Evolutionary conservation across 1,140 invertebrate species (phyloP).

Genomic region (Saxidomus purpurata): DNA sequence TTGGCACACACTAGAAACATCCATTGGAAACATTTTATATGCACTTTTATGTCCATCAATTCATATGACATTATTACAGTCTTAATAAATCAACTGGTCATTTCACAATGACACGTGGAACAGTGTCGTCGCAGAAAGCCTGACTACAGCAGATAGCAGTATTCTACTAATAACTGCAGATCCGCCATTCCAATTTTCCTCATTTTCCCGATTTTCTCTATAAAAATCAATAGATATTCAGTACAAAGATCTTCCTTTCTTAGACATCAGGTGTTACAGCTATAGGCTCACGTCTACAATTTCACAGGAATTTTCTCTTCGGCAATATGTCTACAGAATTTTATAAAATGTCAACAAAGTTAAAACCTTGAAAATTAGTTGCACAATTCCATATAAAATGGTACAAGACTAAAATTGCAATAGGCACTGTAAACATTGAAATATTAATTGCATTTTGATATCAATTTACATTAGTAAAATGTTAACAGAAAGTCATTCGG

Average conservation of each 20-base stretch:
- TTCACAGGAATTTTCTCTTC: constrained; percentile 16
- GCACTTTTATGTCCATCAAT: constrained; percentile 7
- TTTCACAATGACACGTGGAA: not conserved
- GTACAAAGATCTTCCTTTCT: not conserved
- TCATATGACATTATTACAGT: not conserved
- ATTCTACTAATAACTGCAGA: not conserved
- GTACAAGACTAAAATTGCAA: too few species aligned
- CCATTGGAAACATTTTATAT: constrained; percentile 36
- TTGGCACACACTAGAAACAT: not conserved
- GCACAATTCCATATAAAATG: not conserved
- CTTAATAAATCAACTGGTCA: constrained; percentile 13
- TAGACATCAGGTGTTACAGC: constrained; percentile 41
- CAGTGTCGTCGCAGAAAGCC: not conserved
- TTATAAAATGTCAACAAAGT: not conserved
- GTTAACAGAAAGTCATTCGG: too few species aligned
- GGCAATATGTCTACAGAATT: not conserved
- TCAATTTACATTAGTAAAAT: too few species aligned
- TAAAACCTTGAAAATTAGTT: not conserved
- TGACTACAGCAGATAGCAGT: not conserved
- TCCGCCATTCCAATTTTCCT: constrained; percentile 15
- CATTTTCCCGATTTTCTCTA: not conserved
- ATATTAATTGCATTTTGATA: too few species aligned
- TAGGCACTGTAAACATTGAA: too few species aligned
- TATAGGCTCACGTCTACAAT: constrained; percentile 6
- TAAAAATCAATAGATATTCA: constrained; percentile 41